Conservation (phyloP, 2,888 invertebrate species). For the Cephus sareptanus region DNA sequence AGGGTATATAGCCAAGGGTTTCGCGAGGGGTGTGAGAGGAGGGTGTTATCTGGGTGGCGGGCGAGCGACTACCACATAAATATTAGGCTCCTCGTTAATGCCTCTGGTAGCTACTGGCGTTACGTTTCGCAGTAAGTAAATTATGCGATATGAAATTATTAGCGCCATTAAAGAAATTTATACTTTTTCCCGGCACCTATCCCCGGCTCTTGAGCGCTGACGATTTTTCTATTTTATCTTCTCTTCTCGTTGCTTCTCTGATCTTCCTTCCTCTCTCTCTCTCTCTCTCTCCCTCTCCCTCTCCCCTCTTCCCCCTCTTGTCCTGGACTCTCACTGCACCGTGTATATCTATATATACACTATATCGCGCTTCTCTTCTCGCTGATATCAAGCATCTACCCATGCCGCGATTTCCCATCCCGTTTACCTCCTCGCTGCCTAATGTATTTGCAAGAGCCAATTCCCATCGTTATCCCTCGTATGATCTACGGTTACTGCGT, state of each 20-base stretch:
- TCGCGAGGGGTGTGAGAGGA: conserved; percentile 33
- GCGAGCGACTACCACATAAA: conserved; percentile 64
- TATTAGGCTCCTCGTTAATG: conserved; percentile 67
- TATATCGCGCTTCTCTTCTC: conserved; percentile 2
- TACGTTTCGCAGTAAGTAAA: conserved; percentile 67
- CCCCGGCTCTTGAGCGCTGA: conserved; percentile 38
- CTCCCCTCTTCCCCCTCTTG: not conserved
- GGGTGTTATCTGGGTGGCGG: conserved; percentile 65
- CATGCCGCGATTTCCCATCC: conserved; percentile 2
- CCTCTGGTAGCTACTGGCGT: conserved; percentile 65
- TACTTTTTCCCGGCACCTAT: conserved; percentile 54
- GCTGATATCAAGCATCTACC: not conserved
- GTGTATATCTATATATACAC: not conserved
- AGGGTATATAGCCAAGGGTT: conserved; percentile 9
- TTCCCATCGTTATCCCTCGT: conserved; percentile 61
- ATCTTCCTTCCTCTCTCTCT: conserved; percentile 1
- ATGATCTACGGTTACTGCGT: conserved; percentile 62
- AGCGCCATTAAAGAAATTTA: conserved; percentile 67
- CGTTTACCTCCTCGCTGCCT: conserved; percentile 42
- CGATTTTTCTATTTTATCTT: conserved; percentile 63
- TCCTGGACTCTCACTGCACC: not conserved
- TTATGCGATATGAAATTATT: conserved; percentile 67
- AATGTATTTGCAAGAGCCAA: conserved; percentile 64
- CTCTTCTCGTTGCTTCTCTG: conserved; percentile 15
- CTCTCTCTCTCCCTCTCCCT: no score